These are phyloP conservation scores for Himalopsyche anomala DNA, from an alignment of 2,888 invertebrate genomes.

Conservation along the genomic window DNA sequence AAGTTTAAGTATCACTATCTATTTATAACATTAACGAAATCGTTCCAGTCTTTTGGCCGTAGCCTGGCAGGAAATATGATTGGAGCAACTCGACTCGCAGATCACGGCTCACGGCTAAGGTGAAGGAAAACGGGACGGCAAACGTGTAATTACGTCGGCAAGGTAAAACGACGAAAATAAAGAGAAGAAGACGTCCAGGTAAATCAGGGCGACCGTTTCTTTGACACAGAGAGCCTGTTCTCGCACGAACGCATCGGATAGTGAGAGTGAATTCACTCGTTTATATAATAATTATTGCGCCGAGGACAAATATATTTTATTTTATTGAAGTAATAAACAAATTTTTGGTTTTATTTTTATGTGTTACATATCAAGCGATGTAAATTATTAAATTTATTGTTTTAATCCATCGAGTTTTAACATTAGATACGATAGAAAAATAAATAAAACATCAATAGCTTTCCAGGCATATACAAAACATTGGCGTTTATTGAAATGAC, in stretches of 20 bases:
- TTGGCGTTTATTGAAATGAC: no score
- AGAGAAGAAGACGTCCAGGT: slow-evolving; percentile 27
- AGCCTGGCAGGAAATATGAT: slow-evolving; percentile 46
- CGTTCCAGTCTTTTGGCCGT: not conserved
- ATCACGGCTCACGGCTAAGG: slow-evolving; percentile 18
- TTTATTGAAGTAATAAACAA: no score
- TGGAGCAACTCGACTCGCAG: slow-evolving; percentile 24
- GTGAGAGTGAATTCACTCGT: slow-evolving; percentile 27
- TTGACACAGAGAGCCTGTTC: slow-evolving; percentile 35
- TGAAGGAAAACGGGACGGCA: slow-evolving; percentile 28
- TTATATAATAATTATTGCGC: not conserved
- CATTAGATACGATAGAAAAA: no score
- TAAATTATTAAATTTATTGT: no score
- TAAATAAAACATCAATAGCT: no score
- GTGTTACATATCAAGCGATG: no score
- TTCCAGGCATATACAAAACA: no score
- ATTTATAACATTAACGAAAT: not conserved
- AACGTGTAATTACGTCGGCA: slow-evolving; percentile 51
- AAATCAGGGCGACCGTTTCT: slow-evolving; percentile 15
- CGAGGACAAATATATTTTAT: not conserved
- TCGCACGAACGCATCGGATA: not conserved
- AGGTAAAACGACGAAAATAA: slow-evolving; percentile 31
- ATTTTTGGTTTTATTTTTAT: no score
- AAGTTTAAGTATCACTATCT: slow-evolving; percentile 8
- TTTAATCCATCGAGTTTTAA: no score